These are phyloP conservation scores for Sapajus apella DNA, from an alignment of 2,113 vertebrate genomes.

Conservation along the genomic window DNA sequence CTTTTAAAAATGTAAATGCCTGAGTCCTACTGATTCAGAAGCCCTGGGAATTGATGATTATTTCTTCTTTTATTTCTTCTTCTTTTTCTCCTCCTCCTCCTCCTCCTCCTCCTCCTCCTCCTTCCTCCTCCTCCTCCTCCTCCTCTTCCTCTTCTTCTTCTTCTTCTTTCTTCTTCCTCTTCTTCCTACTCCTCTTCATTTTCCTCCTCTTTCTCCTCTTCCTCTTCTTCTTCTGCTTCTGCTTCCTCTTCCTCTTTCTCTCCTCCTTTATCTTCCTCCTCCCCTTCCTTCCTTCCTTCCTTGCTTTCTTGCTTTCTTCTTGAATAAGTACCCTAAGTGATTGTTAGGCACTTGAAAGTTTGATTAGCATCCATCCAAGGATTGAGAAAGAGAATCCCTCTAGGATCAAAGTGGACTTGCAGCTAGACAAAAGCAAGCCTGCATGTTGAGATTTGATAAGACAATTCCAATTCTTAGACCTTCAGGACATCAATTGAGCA, in stretches of 20 bases:
- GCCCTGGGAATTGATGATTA: neutral
- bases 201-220: too few relatives aligned
- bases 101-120: too few relatives aligned
- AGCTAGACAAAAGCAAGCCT: neutral
- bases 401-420: neutral
- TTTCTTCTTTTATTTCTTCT: neutral
- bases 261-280: too few relatives aligned
- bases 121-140: too few relatives aligned
- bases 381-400: neutral
- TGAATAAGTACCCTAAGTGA: neutral
- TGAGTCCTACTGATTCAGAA: neutral
- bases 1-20: neutral
- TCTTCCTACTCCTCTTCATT: too few relatives aligned
- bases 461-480: neutral
- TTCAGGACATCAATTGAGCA: neutral
- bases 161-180: accelerated
- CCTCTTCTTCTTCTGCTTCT: accelerated
- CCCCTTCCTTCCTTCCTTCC: neutral
- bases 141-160: neutral
- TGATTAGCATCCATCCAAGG: neutral
- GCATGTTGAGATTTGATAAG: neutral
- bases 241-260: too few relatives aligned
- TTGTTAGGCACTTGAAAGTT: neutral
- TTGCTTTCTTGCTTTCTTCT: neutral
- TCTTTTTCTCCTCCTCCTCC: too few relatives aligned